Conservation (phyloP, 2,113 vertebrate species). For the Girardinichthys multiradiatus region DNA sequence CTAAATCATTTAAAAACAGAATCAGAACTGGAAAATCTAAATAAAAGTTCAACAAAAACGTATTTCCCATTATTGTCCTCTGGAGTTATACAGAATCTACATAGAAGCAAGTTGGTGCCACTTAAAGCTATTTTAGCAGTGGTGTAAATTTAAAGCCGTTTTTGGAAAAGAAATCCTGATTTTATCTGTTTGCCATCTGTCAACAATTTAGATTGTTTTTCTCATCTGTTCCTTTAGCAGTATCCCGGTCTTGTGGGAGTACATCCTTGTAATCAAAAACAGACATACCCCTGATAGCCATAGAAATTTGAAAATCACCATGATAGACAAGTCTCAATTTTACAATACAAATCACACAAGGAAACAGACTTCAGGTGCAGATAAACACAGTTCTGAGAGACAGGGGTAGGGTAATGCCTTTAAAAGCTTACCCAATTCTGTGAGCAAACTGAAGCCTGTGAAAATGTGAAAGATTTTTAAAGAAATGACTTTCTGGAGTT, state of each 20-base stretch:
- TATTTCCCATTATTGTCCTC: background rate
- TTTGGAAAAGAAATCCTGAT: no score
- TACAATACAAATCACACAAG: constrained; percentile 1
- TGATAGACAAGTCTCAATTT: background rate
- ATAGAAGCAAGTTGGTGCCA: no score
- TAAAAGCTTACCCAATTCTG: background rate
- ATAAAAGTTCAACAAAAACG: background rate
- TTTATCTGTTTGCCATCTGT: background rate
- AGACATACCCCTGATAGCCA: background rate
- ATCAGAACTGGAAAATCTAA: background rate
- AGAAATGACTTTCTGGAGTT: background rate
- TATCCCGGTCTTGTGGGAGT: background rate
- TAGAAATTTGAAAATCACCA: background rate
- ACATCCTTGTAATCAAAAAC: background rate
- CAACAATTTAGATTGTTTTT: background rate
- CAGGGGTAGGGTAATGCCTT: background rate
- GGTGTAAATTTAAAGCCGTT: no score
- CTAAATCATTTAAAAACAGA: background rate
- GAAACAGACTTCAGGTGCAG: background rate
- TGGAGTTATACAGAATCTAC: no score
- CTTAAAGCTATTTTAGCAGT: no score
- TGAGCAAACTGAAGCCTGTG: background rate
- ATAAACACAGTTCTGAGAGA: background rate
- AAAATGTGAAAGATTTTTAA: background rate
- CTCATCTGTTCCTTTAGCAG: background rate